phyloP scores from a whole-genome alignment of 2,888 invertebrate species.

The Lottia scabra region DNA sequence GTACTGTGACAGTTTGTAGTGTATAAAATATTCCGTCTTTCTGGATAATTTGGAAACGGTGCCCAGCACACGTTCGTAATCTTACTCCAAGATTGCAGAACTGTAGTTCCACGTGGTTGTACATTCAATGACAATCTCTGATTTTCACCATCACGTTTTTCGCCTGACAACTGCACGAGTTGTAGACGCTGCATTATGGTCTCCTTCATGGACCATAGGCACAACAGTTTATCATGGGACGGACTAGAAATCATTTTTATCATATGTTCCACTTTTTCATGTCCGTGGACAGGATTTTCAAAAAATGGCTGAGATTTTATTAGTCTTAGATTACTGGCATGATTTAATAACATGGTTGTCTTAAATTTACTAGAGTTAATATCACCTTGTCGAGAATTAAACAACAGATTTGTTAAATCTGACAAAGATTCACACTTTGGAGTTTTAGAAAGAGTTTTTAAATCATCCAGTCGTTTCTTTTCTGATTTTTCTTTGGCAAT shows the following conservation, averaged over 20 bases:
- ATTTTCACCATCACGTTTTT: not conserved
- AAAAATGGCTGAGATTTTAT: slow-evolving; percentile 15
- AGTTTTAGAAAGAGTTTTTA: not conserved
- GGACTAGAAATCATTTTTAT: slow-evolving; percentile 40
- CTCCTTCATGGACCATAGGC: slow-evolving; percentile 54
- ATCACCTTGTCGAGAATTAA: slow-evolving; percentile 14
- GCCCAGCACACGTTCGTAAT: slow-evolving; percentile 59
- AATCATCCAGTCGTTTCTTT: slow-evolving; percentile 40
- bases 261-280: slow-evolving; percentile 49
- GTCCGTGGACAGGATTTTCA: slow-evolving; percentile 14
- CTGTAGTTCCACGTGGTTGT: slow-evolving; percentile 27
- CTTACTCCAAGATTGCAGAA: slow-evolving; percentile 45
- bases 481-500: slow-evolving; percentile 48
- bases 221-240: slow-evolving; percentile 42
- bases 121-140: slow-evolving; percentile 33
- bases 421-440: not conserved
- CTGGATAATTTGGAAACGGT: slow-evolving; percentile 24
- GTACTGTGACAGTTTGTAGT: slow-evolving; percentile 53
- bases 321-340: slow-evolving; percentile 19
- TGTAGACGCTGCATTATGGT: slow-evolving; percentile 51
- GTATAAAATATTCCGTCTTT: slow-evolving; percentile 45
- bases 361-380: slow-evolving; percentile 5
- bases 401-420: slow-evolving; percentile 16
- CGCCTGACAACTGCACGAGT: slow-evolving; percentile 35
- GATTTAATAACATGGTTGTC: slow-evolving; percentile 1